Conservation (phyloP, 2,113 vertebrate genomes). For the Leptosomus discolor region DNA sequence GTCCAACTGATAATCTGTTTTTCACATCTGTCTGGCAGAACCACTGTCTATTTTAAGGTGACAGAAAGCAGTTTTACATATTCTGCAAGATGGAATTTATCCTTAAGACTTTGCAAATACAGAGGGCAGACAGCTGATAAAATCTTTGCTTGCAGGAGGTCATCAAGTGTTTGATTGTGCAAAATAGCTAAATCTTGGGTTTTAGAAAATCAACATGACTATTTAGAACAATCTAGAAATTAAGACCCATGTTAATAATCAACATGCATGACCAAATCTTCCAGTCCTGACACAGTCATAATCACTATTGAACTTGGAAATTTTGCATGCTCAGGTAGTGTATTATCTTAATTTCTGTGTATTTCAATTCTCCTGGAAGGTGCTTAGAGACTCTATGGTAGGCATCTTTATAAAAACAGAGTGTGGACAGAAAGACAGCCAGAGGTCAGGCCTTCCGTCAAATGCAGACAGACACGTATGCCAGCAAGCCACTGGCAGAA, state of each 20-base stretch:
- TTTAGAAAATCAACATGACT: not conserved
- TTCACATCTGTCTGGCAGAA: conserved; percentile 7
- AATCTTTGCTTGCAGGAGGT: not conserved
- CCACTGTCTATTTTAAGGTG: not conserved
- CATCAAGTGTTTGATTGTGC: not conserved
- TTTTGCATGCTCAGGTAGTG: not conserved
- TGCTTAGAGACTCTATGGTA: not conserved
- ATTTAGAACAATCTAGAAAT: not conserved
- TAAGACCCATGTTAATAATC: not conserved
- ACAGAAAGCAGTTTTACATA: not conserved
- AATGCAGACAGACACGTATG: not conserved
- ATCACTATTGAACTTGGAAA: not conserved
- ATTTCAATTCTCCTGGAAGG: not conserved
- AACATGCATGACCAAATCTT: not conserved
- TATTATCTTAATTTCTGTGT: not conserved
- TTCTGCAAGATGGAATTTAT: not conserved
- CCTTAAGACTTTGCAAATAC: not conserved
- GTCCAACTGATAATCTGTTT: not conserved
- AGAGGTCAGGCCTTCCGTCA: not conserved
- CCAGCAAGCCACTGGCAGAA: not conserved
- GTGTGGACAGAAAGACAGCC: not conserved
- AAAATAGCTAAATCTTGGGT: not conserved
- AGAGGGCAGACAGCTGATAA: not conserved
- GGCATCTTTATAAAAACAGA: not conserved
- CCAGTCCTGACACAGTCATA: not conserved